phyloP scores from a whole-genome alignment of 2,113 vertebrate genomes.

The Scopus umbretta region DNA sequence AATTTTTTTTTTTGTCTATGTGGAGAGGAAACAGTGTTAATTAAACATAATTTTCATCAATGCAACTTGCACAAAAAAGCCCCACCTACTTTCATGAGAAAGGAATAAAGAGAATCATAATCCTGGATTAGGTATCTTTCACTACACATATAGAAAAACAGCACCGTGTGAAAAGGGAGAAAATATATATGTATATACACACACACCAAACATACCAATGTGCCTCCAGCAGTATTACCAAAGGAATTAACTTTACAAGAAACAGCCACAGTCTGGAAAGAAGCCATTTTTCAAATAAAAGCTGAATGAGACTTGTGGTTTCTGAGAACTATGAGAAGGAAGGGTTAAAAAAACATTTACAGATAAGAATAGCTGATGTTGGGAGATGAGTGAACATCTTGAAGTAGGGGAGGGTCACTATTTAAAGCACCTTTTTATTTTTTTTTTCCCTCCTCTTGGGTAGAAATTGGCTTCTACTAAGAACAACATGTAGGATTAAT shows the following conservation, averaged over 20 bases:
- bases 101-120: conserved; percentile 51
- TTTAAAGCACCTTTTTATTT: background rate
- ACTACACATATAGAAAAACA: conserved; percentile 43
- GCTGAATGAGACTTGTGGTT: conserved; percentile 42
- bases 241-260: conserved; percentile 55
- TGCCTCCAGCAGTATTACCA: conserved; percentile 45
- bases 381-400: conserved; percentile 39
- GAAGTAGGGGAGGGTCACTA: conserved; percentile 40
- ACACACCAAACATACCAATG: conserved; percentile 47
- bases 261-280: conserved; percentile 38
- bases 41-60: conserved; percentile 50
- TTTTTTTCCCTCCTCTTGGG: background rate
- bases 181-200: conserved; percentile 34
- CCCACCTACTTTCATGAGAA: conserved; percentile 65
- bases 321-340: conserved; percentile 35
- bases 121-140: conserved; percentile 68
- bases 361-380: conserved; percentile 49
- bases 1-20: background rate
- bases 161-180: conserved; percentile 58
- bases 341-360: conserved; percentile 60
- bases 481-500: conserved; percentile 30
- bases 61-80: conserved; percentile 7
- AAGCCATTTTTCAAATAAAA: conserved; percentile 31
- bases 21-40: conserved; percentile 23
- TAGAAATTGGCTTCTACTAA: conserved; percentile 20